These are phyloP conservation scores for Botrylloides violaceus DNA, from an alignment of 23 tunicate species.

Conservation along the genomic window DNA sequence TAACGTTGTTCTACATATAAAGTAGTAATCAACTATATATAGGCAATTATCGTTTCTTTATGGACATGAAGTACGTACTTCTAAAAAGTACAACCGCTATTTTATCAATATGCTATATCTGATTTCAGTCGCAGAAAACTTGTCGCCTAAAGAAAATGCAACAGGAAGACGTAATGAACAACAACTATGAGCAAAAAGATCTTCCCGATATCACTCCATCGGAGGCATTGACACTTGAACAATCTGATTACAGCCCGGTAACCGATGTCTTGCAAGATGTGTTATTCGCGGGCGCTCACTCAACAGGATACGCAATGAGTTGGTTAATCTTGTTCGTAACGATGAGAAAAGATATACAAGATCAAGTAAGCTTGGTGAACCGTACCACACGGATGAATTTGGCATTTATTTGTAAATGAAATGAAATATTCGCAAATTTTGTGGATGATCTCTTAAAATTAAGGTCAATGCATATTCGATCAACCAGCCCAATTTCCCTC, in stretches of 20 bases:
- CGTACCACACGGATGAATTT: too few relatives aligned
- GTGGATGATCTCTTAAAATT: too few relatives aligned
- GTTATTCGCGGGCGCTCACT: conserved; percentile 87
- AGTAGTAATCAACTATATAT: too few relatives aligned
- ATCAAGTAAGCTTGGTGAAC: conserved; percentile 64
- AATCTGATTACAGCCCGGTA: conserved; percentile 29
- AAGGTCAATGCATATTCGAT: too few relatives aligned
- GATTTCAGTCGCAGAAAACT: neutral
- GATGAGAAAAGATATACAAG: conserved; percentile 55
- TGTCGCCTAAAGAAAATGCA: conserved; percentile 1
- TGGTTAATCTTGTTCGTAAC: conserved; percentile 60
- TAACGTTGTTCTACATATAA: too few relatives aligned
- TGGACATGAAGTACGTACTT: too few relatives aligned
- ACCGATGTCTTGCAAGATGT: conserved; percentile 82
- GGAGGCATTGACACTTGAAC: neutral
- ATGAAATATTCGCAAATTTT: too few relatives aligned
- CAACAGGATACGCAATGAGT: conserved; percentile 60
- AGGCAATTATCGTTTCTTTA: too few relatives aligned
- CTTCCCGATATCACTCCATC: neutral
- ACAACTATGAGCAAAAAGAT: neutral
- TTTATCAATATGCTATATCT: too few relatives aligned
- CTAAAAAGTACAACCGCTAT: too few relatives aligned
- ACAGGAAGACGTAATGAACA: neutral
- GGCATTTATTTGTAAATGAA: too few relatives aligned
- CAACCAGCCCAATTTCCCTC: too few relatives aligned